A percentile compares a stretch with the other conserved stretches of the same genome.
These are phyloP conservation scores for Caenorhabditis sp. DNA, from an alignment of 2,888 invertebrate genomes.

Conservation along the genomic window DNA sequence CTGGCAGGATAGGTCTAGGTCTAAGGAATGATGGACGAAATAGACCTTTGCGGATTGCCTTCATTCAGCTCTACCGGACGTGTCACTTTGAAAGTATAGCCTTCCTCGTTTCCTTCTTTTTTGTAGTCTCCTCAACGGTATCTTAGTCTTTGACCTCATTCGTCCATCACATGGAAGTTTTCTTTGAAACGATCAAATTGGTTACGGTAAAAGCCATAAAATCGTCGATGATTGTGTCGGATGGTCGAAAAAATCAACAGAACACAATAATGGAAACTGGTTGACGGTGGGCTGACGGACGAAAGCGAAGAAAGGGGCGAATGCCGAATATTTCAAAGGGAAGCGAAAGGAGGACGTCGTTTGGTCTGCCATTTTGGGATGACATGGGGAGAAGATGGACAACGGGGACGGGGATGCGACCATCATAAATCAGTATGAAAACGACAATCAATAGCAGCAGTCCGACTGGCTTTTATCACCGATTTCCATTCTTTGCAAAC, in stretches of 20 bases:
- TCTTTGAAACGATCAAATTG: conserved; percentile 53
- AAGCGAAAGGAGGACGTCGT: conserved; percentile 8
- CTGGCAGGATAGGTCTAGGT: too few relatives aligned
- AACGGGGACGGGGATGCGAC: conserved; percentile 7
- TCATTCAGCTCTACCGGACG: too few relatives aligned
- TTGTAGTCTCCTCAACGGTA: background rate
- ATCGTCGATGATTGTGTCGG: conserved; percentile 31
- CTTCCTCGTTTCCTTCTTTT: background rate
- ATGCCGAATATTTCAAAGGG: conserved; percentile 11
- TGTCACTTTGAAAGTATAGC: too few relatives aligned
- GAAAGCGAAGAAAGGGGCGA: conserved; percentile 4
- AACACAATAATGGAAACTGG: conserved; percentile 54
- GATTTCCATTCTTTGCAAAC: background rate
- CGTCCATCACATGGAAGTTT: conserved; percentile 15
- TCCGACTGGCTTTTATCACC: conserved; percentile 42
- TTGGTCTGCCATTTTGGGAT: conserved; percentile 33
- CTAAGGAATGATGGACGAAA: too few relatives aligned
- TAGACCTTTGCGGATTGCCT: too few relatives aligned
- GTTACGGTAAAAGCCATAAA: conserved; percentile 47
- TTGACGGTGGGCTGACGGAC: conserved; percentile 4
- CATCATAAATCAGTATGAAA: conserved; percentile 43
- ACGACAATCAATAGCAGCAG: conserved; percentile 28
- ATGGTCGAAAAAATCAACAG: conserved; percentile 50
- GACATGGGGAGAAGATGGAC: conserved; percentile 4
- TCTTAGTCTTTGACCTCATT: conserved; percentile 37